Evolutionary conservation across 2,888 invertebrate genomes (phyloP), one percentile per base, ranked within the genome.

Genomic region (Physocephala rufipes): DNA sequence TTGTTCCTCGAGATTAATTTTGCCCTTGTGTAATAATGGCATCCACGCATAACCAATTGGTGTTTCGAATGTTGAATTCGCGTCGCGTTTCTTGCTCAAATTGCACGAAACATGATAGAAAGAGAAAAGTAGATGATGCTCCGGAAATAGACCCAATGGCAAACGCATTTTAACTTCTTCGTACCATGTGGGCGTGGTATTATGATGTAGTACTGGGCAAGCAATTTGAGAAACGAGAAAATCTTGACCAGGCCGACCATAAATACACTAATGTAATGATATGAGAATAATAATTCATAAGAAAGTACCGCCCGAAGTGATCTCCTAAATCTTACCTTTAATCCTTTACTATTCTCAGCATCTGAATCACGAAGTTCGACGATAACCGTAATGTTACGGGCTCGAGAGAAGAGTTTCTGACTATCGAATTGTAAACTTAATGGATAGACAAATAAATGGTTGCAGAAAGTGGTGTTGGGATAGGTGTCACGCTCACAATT

Each of bases 21-120:
- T 94, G 79, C 94, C 95, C 86, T 94, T 95, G 76, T 90, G 89
- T 67, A 96, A 87, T 55, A 99, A 87, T 1, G 97, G 95, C 73
- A 95, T 87, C 98, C 98, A 99, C 0, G 97, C 92, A 85, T 95
- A 97, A 74, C 99, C 99, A 68, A 98, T 94, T 79, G 95, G 92
- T 76, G 90, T 93, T 84, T 95, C 95, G 53, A 85, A 86, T 2
- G 83, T 75, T 19, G 93, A 89, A 72, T 91, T 91, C 45, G 91
- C 89, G 76, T 93, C 93, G 68, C 91, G 90, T 81, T 93, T 93
- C 85, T 93, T 93, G 66, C 93, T 90, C 76, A 93, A 89, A 86
- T 96, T 94, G 83, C 98, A 97, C 73, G 96, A 96, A 74, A 99
- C 94, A 85, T 99, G 99, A 82, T 95, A 93, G 87, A 99, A 98